These are phyloP conservation scores for Drosophila paulistorum DNA, from an alignment of 1,140 invertebrate species.

Conservation along the genomic window DNA sequence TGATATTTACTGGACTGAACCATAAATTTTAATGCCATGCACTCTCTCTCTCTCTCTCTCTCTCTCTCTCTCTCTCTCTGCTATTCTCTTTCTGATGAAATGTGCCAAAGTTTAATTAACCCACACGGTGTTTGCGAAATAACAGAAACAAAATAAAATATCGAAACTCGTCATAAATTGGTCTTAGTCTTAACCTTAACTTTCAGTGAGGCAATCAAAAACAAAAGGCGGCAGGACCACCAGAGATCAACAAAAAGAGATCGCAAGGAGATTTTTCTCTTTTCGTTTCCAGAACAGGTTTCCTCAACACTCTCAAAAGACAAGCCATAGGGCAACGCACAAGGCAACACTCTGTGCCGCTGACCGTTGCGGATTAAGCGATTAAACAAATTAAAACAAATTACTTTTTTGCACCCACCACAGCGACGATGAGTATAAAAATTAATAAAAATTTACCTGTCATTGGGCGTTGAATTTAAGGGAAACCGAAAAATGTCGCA, in stretches of 20 bases:
- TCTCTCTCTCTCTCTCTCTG: too few species aligned
- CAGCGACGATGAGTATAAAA: conserved; percentile 69
- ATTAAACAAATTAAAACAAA: conserved; percentile 82
- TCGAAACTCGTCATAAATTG: conserved; percentile 69
- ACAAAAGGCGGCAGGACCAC: conserved; percentile 75
- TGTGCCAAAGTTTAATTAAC: conserved; percentile 78
- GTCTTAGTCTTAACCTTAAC: conserved; percentile 59
- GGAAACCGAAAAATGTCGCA: conserved; percentile 49
- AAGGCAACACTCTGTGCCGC: neutral
- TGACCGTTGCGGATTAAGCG: conserved; percentile 74
- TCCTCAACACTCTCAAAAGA: neutral
- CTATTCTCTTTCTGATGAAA: conserved; percentile 45
- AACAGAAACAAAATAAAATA: conserved; percentile 21
- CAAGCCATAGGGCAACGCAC: neutral
- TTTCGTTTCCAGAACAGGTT: conserved; percentile 72
- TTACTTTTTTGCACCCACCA: conserved; percentile 81
- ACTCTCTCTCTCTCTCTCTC: too few species aligned
- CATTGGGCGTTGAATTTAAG: conserved; percentile 43
- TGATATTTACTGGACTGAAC: conserved; percentile 55
- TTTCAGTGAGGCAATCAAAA: conserved; percentile 61
- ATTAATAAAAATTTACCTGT: conserved; percentile 76
- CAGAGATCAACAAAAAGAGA: conserved; percentile 40
- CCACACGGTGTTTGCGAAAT: conserved; percentile 35
- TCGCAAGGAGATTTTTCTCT: conserved; percentile 29
- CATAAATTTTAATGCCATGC: conserved; percentile 56